Conservation (phyloP, 2,888 invertebrate species). For the Mesorhabditis spiculigera region DNA sequence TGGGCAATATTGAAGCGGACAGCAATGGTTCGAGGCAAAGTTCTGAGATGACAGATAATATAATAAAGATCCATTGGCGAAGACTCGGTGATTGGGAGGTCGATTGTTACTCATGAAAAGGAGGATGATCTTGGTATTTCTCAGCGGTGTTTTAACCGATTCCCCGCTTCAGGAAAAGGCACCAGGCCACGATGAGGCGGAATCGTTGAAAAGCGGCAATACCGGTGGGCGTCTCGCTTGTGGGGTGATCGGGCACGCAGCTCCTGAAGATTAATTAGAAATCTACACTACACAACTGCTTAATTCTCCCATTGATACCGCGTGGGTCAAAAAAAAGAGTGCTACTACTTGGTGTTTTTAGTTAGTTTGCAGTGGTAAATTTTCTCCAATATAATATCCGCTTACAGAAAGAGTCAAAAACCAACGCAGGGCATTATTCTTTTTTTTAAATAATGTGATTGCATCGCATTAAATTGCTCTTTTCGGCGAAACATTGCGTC, state of each 20-base stretch:
- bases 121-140: slow-evolving; percentile 7
- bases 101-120: slow-evolving; percentile 53
- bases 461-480: too few species aligned
- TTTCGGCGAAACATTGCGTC: too few species aligned
- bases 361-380: too few species aligned
- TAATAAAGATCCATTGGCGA: slow-evolving; percentile 31
- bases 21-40: slow-evolving; percentile 43
- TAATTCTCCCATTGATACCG: too few species aligned
- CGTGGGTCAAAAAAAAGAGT: background rate
- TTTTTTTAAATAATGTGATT: too few species aligned
- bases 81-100: slow-evolving; percentile 42
- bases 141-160: background rate
- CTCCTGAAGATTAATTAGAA: slow-evolving; percentile 18
- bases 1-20: slow-evolving; percentile 51
- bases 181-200: slow-evolving; percentile 47
- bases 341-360: too few species aligned
- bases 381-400: too few species aligned
- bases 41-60: slow-evolving; percentile 45
- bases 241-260: slow-evolving; percentile 53
- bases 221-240: slow-evolving; percentile 59
- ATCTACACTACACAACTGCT: background rate
- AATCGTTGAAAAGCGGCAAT: slow-evolving; percentile 59
- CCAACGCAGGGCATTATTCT: too few species aligned
- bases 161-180: slow-evolving; percentile 37
- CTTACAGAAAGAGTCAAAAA: too few species aligned